Base-by-base conservation (phyloP, 1,140 invertebrate genomes). In the Euschistus heros region DNA sequence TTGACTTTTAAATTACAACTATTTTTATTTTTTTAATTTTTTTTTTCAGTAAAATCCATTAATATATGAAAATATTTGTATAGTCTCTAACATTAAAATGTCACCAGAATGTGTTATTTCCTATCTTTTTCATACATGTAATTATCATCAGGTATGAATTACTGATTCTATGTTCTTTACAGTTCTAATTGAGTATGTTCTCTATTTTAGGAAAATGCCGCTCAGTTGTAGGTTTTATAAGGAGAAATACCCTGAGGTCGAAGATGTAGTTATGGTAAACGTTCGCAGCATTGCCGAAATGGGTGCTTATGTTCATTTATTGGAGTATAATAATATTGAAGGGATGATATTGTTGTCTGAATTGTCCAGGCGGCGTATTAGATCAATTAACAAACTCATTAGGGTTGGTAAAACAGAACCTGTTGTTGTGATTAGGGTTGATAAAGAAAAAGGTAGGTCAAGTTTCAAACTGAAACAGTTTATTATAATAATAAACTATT, bases 181-280 rank as follows among this genome's bases (percentile, higher is more conserved):
- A 10, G 33, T 37, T 37, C 10, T 37, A 37, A 37, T 37, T 37
- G 13, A 37, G 6, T 37, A 10, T 37, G 3, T 30, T 37, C 8
- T 37, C 26, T 57, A 14, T 64, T 24, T 2, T 3, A 57, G 54
- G 24, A 47, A 70, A 52, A 97, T 97, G 93, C 91, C 92, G 70
- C 81, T 99, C 18, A 88, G 91, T 54, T 99, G 97, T 87, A 83
- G 97, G 73, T 99, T 94, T 85, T 99, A 99, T 75, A 87, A 91
- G 72, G 90, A 98, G 77, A 93, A 92, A 73, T 99, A 97, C 80
- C 97, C 97, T 0, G 96, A 99, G 76, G 85, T 97, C 37, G 97
- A 99, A 72, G 97, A 99, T 86, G 95, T 99, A 33, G 97, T 99
- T 14, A 97, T 99, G 94, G 97, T 98, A 5, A 99, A 97, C 76